phyloP scores from a whole-genome alignment of 2,797 vertebrate genomes.

The Mergus octosetaceus region DNA sequence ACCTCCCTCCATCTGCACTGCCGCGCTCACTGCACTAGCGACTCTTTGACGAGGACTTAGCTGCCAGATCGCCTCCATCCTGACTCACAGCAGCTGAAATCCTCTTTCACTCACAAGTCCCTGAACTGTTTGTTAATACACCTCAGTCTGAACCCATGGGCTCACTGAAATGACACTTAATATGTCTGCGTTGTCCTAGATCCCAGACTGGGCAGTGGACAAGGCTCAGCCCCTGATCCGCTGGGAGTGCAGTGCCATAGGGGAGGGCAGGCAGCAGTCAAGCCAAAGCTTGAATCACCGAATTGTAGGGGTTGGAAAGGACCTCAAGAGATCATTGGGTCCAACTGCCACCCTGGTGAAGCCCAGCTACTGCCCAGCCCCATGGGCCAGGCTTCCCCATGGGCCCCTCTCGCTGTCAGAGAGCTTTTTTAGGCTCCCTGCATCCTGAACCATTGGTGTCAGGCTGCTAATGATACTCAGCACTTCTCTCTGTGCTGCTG shows the following conservation, averaged over 20 bases:
- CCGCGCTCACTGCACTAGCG: rapidly evolving
- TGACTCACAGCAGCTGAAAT: not conserved
- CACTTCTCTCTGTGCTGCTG: not conserved
- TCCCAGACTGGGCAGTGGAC: not conserved
- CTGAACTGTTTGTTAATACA: rapidly evolving
- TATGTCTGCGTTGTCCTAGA: not conserved
- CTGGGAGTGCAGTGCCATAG: not conserved
- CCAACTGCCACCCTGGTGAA: not conserved
- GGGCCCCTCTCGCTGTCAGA: not conserved
- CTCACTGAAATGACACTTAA: not conserved
- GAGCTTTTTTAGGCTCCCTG: not conserved
- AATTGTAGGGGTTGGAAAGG: too few species aligned
- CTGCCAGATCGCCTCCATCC: not conserved
- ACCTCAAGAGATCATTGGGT: too few species aligned
- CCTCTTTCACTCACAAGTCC: not conserved
- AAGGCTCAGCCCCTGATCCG: not conserved
- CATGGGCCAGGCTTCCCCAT: not conserved
- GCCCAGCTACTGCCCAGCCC: not conserved
- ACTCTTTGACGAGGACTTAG: rapidly evolving
- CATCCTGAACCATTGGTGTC: rapidly evolving
- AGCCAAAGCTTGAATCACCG: not conserved
- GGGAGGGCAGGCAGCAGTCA: too few species aligned
- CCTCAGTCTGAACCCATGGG: not conserved
- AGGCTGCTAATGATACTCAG: not conserved
- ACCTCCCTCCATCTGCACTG: not conserved